Conservation (phyloP, 2,888 invertebrate species). For the Torymus aiolomorphi region DNA sequence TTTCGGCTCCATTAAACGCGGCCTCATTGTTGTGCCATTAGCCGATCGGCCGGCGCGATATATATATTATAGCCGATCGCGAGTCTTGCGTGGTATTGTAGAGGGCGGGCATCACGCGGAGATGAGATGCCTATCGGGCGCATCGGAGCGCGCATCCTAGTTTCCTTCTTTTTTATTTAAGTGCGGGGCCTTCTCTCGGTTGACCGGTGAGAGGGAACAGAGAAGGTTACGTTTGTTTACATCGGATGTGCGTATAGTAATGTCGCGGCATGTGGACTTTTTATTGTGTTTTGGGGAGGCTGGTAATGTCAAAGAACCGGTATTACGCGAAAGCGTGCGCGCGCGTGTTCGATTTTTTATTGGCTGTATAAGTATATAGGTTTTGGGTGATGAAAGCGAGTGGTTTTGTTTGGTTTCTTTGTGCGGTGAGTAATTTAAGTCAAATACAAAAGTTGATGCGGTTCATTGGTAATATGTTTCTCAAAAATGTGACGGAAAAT, state of each 20-base stretch:
- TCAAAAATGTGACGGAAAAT: no score
- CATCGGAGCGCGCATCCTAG: conserved; percentile 43
- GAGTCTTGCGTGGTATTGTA: neutral
- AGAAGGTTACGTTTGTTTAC: neutral
- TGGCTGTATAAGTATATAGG: no score
- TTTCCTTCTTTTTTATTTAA: neutral
- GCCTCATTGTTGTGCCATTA: conserved; percentile 62
- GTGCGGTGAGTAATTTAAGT: no score
- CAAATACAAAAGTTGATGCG: no score
- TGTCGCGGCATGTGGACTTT: neutral
- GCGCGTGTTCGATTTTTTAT: no score
- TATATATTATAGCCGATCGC: neutral
- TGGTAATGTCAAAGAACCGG: neutral
- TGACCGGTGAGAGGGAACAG: neutral
- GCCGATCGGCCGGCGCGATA: conserved; percentile 41
- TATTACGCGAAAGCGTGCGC: conserved; percentile 5
- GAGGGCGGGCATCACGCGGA: neutral
- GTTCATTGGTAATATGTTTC: no score
- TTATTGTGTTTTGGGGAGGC: neutral
- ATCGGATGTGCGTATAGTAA: neutral
- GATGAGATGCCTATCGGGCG: conserved; percentile 34
- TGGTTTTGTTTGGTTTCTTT: no score
- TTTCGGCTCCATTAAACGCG: conserved; percentile 70
- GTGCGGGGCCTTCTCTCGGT: no score
- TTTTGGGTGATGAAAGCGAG: no score